Evolutionary conservation across 2,797 vertebrate species (phyloP).

Genomic region (Pteronotus mesoamericanus): DNA sequence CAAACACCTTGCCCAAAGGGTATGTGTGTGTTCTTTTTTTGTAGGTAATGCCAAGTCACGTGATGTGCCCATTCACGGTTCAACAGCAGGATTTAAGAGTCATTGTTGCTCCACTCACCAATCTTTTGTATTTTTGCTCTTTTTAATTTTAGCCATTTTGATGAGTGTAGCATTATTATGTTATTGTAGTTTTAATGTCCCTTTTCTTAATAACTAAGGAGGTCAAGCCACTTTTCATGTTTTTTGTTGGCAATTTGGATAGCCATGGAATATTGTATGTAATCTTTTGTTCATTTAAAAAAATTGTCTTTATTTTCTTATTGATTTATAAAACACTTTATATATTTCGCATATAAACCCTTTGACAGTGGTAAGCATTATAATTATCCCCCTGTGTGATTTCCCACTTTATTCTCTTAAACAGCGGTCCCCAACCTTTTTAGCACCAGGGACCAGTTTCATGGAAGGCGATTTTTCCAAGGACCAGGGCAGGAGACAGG

Average conservation of each 20-base stretch:
- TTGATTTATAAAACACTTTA: background rate
- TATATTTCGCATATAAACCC: background rate
- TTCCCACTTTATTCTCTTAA: background rate
- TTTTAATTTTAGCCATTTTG: slow-evolving; percentile 2
- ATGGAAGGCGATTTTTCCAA: too few relatives aligned
- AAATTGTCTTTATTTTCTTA: background rate
- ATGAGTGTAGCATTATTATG: background rate
- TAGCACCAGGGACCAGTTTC: too few relatives aligned
- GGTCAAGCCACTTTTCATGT: background rate
- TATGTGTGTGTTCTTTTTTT: background rate
- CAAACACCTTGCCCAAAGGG: background rate
- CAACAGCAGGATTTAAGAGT: background rate
- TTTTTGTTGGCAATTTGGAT: background rate
- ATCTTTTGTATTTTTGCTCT: background rate
- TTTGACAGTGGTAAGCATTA: background rate
- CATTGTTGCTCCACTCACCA: background rate
- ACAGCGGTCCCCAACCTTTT: too few relatives aligned
- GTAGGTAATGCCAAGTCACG: background rate
- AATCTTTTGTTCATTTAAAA: background rate
- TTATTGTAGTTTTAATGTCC: slow-evolving; percentile 24
- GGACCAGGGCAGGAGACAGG: too few relatives aligned
- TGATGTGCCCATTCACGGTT: background rate
- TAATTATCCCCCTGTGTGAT: background rate
- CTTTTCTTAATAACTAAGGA: background rate
- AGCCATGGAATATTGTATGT: background rate